Conservation (phyloP, 2,888 invertebrate species). For the Onthophagus sagittarius region DNA sequence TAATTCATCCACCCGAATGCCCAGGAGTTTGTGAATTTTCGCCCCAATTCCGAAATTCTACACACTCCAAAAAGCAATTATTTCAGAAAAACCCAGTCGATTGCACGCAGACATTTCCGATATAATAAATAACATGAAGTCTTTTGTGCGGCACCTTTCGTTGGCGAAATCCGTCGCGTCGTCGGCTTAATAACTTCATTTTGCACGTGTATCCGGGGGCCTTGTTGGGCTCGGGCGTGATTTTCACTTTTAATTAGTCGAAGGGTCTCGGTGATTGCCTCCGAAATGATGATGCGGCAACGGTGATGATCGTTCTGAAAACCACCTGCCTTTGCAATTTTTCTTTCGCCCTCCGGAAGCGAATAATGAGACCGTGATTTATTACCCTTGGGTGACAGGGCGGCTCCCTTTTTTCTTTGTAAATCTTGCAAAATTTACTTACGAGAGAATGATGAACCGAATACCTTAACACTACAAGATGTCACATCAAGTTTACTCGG, state of each 20-base stretch:
- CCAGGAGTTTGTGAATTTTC: neutral
- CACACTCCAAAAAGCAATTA: neutral
- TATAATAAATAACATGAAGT: conserved; percentile 32
- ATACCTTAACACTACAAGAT: neutral
- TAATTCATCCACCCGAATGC: neutral
- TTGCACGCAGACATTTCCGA: conserved; percentile 30
- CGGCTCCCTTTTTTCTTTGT: neutral
- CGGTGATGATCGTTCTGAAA: neutral
- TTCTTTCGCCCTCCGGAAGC: conserved; percentile 3
- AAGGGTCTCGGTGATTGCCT: conserved; percentile 14
- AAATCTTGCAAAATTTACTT: neutral
- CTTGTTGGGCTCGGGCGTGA: conserved; percentile 15
- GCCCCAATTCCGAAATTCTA: neutral
- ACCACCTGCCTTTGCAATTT: conserved; percentile 8
- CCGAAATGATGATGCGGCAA: conserved; percentile 10
- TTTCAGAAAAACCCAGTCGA: conserved; percentile 26
- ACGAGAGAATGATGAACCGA: neutral
- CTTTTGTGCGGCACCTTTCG: conserved; percentile 25
- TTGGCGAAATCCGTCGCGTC: conserved; percentile 17
- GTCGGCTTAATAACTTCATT: conserved; percentile 32
- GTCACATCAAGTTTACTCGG: neutral
- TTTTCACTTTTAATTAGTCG: conserved; percentile 25
- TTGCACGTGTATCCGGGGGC: conserved; percentile 22
- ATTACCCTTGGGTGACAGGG: conserved; percentile 7
- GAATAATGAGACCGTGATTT: conserved; percentile 7